Conservation (phyloP, 2,888 invertebrate species). For the Andrena chrysosceles region DNA sequence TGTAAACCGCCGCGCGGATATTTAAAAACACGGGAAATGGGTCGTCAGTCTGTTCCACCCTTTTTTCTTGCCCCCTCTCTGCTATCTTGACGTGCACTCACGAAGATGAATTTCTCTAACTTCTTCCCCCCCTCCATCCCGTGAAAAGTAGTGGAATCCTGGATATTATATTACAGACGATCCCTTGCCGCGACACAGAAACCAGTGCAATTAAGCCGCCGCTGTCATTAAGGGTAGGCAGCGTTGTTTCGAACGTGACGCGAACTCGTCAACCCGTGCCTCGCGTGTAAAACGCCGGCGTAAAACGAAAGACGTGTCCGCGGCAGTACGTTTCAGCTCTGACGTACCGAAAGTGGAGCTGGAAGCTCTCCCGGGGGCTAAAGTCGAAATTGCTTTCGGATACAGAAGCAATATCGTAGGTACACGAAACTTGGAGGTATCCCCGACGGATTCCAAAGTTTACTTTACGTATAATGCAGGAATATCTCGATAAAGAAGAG, state of each 20-base stretch:
- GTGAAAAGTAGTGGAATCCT: neutral
- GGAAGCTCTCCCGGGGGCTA: slow-evolving; percentile 43
- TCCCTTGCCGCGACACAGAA: neutral
- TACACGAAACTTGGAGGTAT: slow-evolving; percentile 30
- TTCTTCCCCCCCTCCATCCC: neutral
- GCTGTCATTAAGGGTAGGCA: neutral
- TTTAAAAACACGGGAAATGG: slow-evolving; percentile 51
- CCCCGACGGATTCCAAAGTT: slow-evolving; percentile 23
- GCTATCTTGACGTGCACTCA: slow-evolving; percentile 45
- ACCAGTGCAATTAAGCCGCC: neutral
- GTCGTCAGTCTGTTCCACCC: slow-evolving; percentile 30
- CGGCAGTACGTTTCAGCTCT: slow-evolving; percentile 32
- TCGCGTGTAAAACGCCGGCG: slow-evolving; percentile 3
- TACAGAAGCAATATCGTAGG: slow-evolving; percentile 53
- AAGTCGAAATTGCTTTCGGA: slow-evolving; percentile 67
- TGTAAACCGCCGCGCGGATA: slow-evolving; percentile 17
- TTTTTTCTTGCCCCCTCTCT: neutral
- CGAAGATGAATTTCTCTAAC: slow-evolving; percentile 33
- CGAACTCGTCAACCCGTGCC: neutral
- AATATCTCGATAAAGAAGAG: slow-evolving; percentile 30
- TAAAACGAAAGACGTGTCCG: slow-evolving; percentile 15
- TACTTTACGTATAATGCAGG: slow-evolving; percentile 40
- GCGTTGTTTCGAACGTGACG: neutral
- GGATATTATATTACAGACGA: slow-evolving; percentile 24
- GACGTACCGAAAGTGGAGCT: slow-evolving; percentile 40